These are phyloP conservation scores for Oncorhynchus mykiss DNA, from an alignment of 2,113 vertebrate genomes.

Conservation along the genomic window DNA sequence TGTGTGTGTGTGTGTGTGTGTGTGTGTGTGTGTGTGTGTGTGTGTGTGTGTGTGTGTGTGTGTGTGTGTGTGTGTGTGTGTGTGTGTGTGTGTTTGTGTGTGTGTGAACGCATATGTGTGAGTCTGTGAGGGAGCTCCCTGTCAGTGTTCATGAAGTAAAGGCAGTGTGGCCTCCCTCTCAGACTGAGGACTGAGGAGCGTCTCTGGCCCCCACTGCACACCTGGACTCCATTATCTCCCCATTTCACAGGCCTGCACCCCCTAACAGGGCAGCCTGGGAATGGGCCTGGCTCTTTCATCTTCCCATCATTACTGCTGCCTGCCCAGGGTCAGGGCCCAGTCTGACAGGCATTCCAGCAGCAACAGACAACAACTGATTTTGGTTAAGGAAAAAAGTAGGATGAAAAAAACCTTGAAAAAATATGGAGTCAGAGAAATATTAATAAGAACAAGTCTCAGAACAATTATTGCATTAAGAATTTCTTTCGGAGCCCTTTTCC, in stretches of 20 bases:
- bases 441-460: constrained; percentile 72
- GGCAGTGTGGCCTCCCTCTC: constrained; percentile 55
- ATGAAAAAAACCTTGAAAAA: constrained; percentile 29
- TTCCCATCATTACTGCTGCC: constrained; percentile 79
- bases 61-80: constrained; percentile 4
- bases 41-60: background rate
- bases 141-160: constrained; percentile 13
- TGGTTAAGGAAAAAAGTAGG: constrained; percentile 53
- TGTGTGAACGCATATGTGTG: background rate
- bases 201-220: constrained; percentile 72
- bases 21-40: background rate
- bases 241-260: constrained; percentile 76
- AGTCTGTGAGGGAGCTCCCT: constrained; percentile 1
- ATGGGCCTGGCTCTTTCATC: constrained; percentile 82
- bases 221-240: constrained; percentile 82
- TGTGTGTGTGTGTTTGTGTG: background rate
- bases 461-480: constrained; percentile 78
- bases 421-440: constrained; percentile 64
- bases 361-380: constrained; percentile 76
- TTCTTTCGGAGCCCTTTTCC: constrained; percentile 62
- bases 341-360: constrained; percentile 76
- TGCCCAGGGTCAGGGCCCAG: constrained; percentile 78
- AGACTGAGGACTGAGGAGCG: constrained; percentile 60
- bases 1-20: too few relatives aligned
- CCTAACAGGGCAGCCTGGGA: constrained; percentile 80